Evolutionary conservation across 2,113 vertebrate genomes (phyloP), one percentile per base, ranked within the genome.

Genomic region (Pyxicephalus adspersus): DNA sequence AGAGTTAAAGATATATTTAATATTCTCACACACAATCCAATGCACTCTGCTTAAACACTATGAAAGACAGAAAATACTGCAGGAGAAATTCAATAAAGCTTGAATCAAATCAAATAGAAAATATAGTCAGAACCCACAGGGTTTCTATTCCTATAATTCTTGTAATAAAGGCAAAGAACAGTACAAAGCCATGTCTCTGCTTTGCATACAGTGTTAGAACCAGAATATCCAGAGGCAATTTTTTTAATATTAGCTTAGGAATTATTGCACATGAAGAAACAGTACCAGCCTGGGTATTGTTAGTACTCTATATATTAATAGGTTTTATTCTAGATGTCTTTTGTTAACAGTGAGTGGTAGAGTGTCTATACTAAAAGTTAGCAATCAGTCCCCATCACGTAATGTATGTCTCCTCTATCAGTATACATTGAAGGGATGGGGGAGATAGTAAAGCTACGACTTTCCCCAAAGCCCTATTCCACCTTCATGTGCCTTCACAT

Each of bases 51-150:
- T 65, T 65, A 34, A 65, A 2, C 18, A 29, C 28, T 34, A 65
- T 34, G 34, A 65, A 23, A 65, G 28, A 18, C 16, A 51, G 29
- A 19, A 60, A 29, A 45, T 45, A 7, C 22, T n/a, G 2, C 31
- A n/a, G 17, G 38, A 67, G 26, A 67, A 22, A 67, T 67, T 23
- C 17, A 67, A 67, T 67, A 67, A 67, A 45, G 18, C 20, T 45
- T 31, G n/a, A 67, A 50, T 22, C 65, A 50, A 7, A 31, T 67
- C 7, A 67, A 45, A 67, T 50, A 23, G 7, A 67, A 45, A 67
- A 38, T 20, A 18, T 22, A n/a, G 26, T 17, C 1, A 13, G 3
- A 29, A 45, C 34, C 29, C 65, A 45, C 23, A 28, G 28, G 34
- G 65, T 18, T 45, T 67, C n/a, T 34, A 38, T 45, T n/a, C 19